Evolutionary conservation across 2,797 vertebrate genomes (phyloP).

Genomic region (Peromyscus melanophrys): DNA sequence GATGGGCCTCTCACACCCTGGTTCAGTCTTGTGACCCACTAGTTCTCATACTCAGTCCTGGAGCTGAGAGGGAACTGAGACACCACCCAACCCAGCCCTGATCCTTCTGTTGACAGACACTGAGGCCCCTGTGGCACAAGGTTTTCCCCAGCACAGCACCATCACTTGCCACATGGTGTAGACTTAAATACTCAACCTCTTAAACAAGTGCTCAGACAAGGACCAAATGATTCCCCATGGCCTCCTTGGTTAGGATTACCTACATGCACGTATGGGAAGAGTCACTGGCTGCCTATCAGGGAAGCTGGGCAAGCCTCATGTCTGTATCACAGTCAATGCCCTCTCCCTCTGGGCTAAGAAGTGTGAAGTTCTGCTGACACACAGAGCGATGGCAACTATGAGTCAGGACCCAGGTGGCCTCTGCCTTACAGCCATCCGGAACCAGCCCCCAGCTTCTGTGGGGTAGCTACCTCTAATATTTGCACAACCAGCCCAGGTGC

Average conservation of each 20-base stretch:
- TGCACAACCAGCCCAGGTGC: neutral
- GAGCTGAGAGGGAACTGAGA: neutral
- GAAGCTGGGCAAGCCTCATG: fast-evolving
- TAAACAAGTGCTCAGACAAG: neutral
- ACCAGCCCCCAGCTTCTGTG: neutral
- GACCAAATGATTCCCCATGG: neutral
- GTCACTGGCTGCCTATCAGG: neutral
- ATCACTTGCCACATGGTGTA: neutral
- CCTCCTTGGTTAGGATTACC: neutral
- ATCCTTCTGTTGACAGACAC: neutral
- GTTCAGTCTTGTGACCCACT: neutral
- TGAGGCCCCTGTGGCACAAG: neutral
- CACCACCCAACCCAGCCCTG: too few species aligned
- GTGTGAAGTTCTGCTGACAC: slow-evolving; percentile 20
- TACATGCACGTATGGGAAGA: neutral
- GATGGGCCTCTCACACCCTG: neutral
- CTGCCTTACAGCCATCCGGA: neutral
- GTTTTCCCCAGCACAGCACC: neutral
- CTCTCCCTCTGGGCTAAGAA: neutral
- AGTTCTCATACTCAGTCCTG: neutral
- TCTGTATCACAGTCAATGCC: neutral
- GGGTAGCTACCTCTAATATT: neutral
- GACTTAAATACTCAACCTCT: neutral
- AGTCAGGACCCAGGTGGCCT: neutral
- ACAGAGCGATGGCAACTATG: neutral